A percentile compares a stretch with the other conserved stretches of the same genome.
Conservation (phyloP, 2,797 vertebrate genomes). For the Phoxinus dragarum region DNA sequence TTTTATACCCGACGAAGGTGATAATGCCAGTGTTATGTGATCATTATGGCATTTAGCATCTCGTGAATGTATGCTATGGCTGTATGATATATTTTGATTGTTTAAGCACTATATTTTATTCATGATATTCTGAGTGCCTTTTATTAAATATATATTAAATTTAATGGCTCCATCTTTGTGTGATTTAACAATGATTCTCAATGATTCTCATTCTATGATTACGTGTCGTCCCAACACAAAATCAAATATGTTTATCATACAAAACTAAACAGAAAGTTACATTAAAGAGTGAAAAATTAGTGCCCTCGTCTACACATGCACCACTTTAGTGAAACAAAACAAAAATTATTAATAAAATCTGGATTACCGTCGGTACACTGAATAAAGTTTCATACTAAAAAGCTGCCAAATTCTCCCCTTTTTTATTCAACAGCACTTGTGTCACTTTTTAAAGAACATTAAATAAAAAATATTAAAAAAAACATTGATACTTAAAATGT, state of each 20-base stretch:
- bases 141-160: constrained; percentile 78
- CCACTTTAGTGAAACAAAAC: background rate
- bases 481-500: background rate
- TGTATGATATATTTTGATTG: constrained; percentile 67
- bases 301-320: background rate
- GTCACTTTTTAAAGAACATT: background rate
- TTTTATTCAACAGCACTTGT: background rate
- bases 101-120: constrained; percentile 73
- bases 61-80: constrained; percentile 65
- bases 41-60: constrained; percentile 49
- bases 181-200: constrained; percentile 19
- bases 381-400: background rate
- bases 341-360: background rate
- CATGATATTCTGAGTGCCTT: constrained; percentile 81
- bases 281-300: background rate
- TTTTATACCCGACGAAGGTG: constrained; percentile 39
- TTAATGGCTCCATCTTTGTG: constrained; percentile 47
- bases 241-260: background rate
- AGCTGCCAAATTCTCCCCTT: background rate
- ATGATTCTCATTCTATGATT: background rate
- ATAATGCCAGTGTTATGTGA: constrained; percentile 48
- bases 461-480: too few relatives aligned
- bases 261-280: background rate
- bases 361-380: background rate
- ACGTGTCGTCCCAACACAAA: background rate